A percentile compares a stretch with the other conserved stretches of the same genome.
These are phyloP conservation scores for Hemiscyllium ocellatum DNA, from an alignment of 2,113 vertebrate genomes.

Conservation along the genomic window DNA sequence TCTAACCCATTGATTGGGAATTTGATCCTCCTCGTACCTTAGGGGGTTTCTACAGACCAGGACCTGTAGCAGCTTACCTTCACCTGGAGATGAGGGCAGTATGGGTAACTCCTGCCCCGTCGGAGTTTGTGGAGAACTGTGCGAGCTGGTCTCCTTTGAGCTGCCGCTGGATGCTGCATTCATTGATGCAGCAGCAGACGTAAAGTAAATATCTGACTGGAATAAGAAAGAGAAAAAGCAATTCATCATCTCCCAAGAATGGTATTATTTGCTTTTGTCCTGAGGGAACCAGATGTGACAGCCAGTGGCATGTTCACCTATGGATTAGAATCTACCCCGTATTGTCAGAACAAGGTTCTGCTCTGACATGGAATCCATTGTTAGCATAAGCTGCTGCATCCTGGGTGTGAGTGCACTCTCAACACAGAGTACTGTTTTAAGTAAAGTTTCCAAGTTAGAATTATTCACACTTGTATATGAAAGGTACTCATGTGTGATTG, in stretches of 20 bases:
- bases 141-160: conserved; percentile 79
- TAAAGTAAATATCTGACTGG: conserved; percentile 96
- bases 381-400: neutral
- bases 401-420: neutral
- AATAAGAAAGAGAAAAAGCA: conserved; percentile 44
- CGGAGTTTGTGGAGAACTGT: conserved; percentile 82
- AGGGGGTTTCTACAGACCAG: neutral
- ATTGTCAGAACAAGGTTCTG: neutral
- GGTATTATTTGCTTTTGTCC: neutral
- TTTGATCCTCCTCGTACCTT: neutral
- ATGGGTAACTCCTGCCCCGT: conserved; percentile 72
- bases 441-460: neutral
- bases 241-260: neutral
- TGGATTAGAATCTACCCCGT: neutral
- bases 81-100: conserved; percentile 72
- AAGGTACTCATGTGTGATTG: neutral
- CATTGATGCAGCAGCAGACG: conserved; percentile 67
- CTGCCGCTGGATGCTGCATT: conserved; percentile 74
- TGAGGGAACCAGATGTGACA: neutral
- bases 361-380: neutral
- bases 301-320: neutral
- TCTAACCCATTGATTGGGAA: neutral
- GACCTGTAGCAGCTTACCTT: conserved; percentile 62
- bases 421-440: too few species aligned
- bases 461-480: neutral